Conservation (phyloP, 1,140 invertebrate genomes). For the Drosophila obscura region DNA sequence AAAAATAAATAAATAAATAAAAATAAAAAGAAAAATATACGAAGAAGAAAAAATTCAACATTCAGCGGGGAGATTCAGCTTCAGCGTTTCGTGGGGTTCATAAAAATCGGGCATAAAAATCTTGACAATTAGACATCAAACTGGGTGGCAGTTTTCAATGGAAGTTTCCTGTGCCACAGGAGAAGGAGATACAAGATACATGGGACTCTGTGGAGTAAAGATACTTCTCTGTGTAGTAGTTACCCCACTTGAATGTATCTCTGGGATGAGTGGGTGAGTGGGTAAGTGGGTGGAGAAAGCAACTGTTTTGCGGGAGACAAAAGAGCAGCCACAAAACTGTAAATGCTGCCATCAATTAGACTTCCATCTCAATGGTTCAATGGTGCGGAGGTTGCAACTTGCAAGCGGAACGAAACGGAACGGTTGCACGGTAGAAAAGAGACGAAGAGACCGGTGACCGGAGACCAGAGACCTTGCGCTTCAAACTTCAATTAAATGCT, state of each 20-base stretch:
- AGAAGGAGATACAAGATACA: too few relatives aligned
- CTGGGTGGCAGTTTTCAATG: slow-evolving; percentile 32
- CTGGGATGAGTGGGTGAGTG: background rate
- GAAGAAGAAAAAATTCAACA: background rate
- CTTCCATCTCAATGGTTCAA: slow-evolving; percentile 31
- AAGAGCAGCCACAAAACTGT: slow-evolving; percentile 34
- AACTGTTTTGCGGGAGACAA: slow-evolving; percentile 43
- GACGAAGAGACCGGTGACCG: slow-evolving; percentile 1
- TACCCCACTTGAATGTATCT: background rate
- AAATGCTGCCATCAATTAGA: slow-evolving; percentile 70
- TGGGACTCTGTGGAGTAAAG: too few relatives aligned
- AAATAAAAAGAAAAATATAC: too few relatives aligned
- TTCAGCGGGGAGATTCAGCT: background rate
- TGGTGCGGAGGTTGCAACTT: slow-evolving; percentile 13
- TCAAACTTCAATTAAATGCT: slow-evolving; percentile 76
- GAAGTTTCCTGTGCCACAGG: slow-evolving; percentile 20
- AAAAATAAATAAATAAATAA: background rate
- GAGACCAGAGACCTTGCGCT: slow-evolving; percentile 57
- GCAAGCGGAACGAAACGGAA: background rate
- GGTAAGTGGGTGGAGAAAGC: slow-evolving; percentile 66
- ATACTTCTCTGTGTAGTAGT: too few relatives aligned
- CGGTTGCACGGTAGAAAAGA: background rate
- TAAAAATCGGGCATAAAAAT: slow-evolving; percentile 41
- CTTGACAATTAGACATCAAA: slow-evolving; percentile 52
- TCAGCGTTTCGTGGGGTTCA: slow-evolving; percentile 7